A percentile compares a stretch with the other conserved stretches of the same genome.
phyloP scores from a whole-genome alignment of 2,888 invertebrate species.

The Epinotia ramella region DNA sequence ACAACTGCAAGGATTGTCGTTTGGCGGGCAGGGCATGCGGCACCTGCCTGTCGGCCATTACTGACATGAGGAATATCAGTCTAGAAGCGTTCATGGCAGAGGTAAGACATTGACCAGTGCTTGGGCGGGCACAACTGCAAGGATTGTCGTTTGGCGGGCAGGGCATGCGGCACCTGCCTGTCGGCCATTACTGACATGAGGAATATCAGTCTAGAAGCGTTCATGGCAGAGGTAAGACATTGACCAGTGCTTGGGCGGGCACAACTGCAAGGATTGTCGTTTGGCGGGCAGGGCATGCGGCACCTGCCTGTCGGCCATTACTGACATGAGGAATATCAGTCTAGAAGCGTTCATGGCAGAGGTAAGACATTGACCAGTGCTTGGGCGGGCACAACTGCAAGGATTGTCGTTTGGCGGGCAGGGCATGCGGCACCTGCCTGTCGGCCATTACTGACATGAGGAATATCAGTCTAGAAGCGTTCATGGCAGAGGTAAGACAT shows the following conservation, averaged over 20 bases:
- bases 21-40: slow-evolving; percentile 52
- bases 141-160: slow-evolving; percentile 51
- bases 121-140: slow-evolving; percentile 62
- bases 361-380: slow-evolving; percentile 64
- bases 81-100: slow-evolving; percentile 60
- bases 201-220: slow-evolving; percentile 61
- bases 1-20: slow-evolving; percentile 63
- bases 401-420: slow-evolving; percentile 51
- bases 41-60: slow-evolving; percentile 56
- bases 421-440: slow-evolving; percentile 58
- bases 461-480: slow-evolving; percentile 61
- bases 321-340: slow-evolving; percentile 61
- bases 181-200: slow-evolving; percentile 47
- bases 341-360: slow-evolving; percentile 60
- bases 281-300: slow-evolving; percentile 52
- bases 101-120: slow-evolving; percentile 64
- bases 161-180: slow-evolving; percentile 58
- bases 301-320: slow-evolving; percentile 56
- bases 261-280: slow-evolving; percentile 63
- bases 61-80: slow-evolving; percentile 61
- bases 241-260: slow-evolving; percentile 60
- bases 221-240: slow-evolving; percentile 55
- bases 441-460: slow-evolving; percentile 47
- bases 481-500: slow-evolving; percentile 55
- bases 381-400: slow-evolving; percentile 62